Base-by-base conservation (phyloP, 1,140 invertebrate species). In the Aphidius gifuensis region DNA sequence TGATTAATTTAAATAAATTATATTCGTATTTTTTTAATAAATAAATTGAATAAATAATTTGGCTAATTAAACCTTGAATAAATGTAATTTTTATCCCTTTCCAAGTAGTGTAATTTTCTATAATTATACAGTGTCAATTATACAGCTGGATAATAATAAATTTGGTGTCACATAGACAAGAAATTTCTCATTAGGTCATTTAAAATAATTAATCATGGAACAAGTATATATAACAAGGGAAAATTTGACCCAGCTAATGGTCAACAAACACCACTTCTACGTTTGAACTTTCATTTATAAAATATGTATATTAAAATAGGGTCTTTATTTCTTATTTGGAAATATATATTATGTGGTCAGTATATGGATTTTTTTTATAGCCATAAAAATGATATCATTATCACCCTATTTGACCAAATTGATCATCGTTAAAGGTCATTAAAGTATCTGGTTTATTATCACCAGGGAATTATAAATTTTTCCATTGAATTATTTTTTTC, bases 401-500 rank as follows among this genome's bases (percentile, higher is more conserved):
- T 68, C 51, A 51, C 57, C 49, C 43, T 38, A 42, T 55, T 43
- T 40, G 55, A 47, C 23, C 45, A 65, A 80, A 81, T 80, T 78
- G 75, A 69, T 70, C 62, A 58, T 72, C 68, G 71, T 81, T 76
- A 78, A 71, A 72, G 74, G 74, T 80, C 71, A 81, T 81, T 71
- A 81, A 80, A 78, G 77, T 81, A 77, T 81, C 76, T 62, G 72
- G 74, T 81, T 80, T 55, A 38, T 66, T 73, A 47, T 50, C 50
- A 64, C 60, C 16, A 16, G 16, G 16, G 16, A 16, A 16, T 16
- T 16, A 16, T 16, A 16, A 16, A 16, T 16, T 16, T 16, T 16
- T 16, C 16, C 16, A 16, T 0, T 16, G 16, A 16, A 16, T 16
- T 16, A 16, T 16, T 16, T 16, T 16, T 16, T 16, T 16, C 71